Evolutionary conservation across 2,797 vertebrate genomes (phyloP).

Genomic region (Alectoris magna): DNA sequence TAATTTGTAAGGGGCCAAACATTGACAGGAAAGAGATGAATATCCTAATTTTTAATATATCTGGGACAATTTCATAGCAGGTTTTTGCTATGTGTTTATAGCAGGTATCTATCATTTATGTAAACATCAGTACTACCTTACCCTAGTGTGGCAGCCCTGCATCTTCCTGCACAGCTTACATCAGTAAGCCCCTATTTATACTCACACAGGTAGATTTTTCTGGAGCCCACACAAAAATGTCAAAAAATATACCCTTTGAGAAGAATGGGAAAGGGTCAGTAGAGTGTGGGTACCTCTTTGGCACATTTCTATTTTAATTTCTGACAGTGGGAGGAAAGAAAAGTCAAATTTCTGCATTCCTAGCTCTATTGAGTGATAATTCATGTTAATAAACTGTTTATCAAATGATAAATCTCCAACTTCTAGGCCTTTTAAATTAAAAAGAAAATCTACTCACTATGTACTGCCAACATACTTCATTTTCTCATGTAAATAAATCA

Average conservation of each 20-base stretch:
- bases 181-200: background rate
- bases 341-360: background rate
- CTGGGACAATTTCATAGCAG: background rate
- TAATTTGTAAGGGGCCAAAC: conserved; percentile 57
- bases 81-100: background rate
- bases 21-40: conserved; percentile 10
- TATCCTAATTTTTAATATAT: conserved; percentile 31
- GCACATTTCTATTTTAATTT: background rate
- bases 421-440: background rate
- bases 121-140: background rate
- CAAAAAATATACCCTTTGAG: background rate
- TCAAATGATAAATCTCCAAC: background rate
- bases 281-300: background rate
- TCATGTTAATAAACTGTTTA: background rate
- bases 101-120: background rate
- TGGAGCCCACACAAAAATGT: background rate
- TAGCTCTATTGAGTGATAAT: background rate
- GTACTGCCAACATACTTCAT: background rate
- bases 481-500: conserved; percentile 46
- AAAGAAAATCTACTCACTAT: background rate
- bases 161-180: background rate
- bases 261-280: background rate
- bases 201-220: background rate
- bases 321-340: background rate
- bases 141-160: background rate